phyloP scores from a whole-genome alignment of 2,797 vertebrate genomes.

The Enteromius mattozi region DNA sequence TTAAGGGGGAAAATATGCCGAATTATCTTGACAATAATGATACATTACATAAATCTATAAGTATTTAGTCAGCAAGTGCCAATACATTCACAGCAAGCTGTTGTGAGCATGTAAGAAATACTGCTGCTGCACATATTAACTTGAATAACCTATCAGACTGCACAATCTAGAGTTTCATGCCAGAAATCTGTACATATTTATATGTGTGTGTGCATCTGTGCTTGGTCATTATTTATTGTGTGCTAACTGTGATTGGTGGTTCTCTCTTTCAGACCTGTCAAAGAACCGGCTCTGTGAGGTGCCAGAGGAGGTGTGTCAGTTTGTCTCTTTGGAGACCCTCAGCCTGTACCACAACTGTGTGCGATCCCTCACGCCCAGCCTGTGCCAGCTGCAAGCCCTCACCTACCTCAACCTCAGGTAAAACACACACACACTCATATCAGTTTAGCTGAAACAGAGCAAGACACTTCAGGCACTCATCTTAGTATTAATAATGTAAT shows the following conservation, averaged over 20 bases:
- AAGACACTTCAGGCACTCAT: not conserved
- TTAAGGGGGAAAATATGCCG: not conserved
- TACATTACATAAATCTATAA: not conserved
- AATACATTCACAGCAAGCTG: too few relatives aligned
- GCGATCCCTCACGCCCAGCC: conserved; percentile 82
- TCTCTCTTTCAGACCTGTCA: conserved; percentile 80
- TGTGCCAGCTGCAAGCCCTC: conserved; percentile 90
- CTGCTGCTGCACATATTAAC: too few relatives aligned
- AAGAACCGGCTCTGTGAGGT: conserved; percentile 92
- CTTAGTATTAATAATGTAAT: not conserved
- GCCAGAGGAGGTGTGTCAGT: conserved; percentile 87
- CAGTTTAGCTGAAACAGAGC: not conserved
- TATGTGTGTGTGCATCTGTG: not conserved
- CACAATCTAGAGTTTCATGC: too few relatives aligned
- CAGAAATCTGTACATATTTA: not conserved
- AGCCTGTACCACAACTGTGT: conserved; percentile 95
- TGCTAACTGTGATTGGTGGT: conserved; percentile 14
- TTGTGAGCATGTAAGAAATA: too few relatives aligned
- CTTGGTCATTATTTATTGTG: conserved; percentile 18
- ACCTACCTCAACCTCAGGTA: conserved; percentile 96
- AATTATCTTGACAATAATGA: not conserved
- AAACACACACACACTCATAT: not conserved
- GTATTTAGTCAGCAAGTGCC: too few relatives aligned
- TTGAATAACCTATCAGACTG: too few relatives aligned
- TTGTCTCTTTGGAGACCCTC: conserved; percentile 89